Evolutionary conservation across 2,888 invertebrate species (phyloP).

Genomic region (Exocentrus adspersus): DNA sequence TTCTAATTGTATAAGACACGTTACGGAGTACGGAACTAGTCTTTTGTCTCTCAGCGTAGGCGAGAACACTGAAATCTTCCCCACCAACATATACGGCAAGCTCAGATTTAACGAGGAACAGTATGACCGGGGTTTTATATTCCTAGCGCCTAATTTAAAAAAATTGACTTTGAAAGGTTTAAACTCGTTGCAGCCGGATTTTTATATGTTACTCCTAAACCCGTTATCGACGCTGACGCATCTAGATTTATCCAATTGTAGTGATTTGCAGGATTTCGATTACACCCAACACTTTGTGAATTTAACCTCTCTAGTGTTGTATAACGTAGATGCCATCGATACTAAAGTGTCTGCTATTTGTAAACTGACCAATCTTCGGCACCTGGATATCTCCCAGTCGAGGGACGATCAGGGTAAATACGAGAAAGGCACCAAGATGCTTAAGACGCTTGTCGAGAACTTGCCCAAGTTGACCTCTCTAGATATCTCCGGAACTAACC

Average conservation of each 20-base stretch:
- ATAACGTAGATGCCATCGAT: conserved; percentile 79
- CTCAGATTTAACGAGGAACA: conserved; percentile 55
- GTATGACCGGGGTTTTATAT: conserved; percentile 64
- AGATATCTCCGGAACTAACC: conserved; percentile 96
- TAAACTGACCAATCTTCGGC: conserved; percentile 69
- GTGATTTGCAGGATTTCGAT: conserved; percentile 71
- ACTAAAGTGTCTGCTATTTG: conserved; percentile 72
- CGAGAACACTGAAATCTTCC: conserved; percentile 71
- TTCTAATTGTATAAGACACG: conserved; percentile 70
- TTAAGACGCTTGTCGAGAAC: conserved; percentile 76
- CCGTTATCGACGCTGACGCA: conserved; percentile 72
- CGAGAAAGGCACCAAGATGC: conserved; percentile 76
- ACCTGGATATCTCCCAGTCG: conserved; percentile 87
- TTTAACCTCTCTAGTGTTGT: conserved; percentile 79
- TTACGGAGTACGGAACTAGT: conserved; percentile 76
- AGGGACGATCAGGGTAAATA: conserved; percentile 76
- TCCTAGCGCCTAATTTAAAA: conserved; percentile 70
- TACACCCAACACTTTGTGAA: conserved; percentile 74
- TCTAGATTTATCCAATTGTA: conserved; percentile 78
- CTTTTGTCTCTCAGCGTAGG: conserved; percentile 78
- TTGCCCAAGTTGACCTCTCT: conserved; percentile 82
- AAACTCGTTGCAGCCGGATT: conserved; percentile 64
- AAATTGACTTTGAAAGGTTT: conserved; percentile 70
- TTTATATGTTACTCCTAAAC: conserved; percentile 68
- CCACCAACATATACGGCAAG: conserved; percentile 56